phyloP scores from a whole-genome alignment of 2,113 vertebrate genomes.

The Carlito syrichta region DNA sequence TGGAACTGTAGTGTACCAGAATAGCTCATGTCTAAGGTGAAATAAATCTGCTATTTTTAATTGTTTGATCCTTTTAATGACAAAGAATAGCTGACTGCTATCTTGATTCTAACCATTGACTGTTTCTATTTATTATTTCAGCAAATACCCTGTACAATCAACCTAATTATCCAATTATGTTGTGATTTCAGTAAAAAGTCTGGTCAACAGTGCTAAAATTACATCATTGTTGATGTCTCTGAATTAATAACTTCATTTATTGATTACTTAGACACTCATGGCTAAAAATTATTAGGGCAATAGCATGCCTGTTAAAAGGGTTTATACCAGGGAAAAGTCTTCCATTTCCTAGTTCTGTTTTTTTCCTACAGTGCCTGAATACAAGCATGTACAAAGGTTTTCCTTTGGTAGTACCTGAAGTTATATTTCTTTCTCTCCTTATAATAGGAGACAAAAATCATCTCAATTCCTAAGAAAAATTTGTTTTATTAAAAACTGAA shows the following conservation, averaged over 20 bases:
- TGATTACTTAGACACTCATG: neutral
- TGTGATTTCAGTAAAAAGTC: neutral
- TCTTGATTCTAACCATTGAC: neutral
- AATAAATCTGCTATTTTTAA: neutral
- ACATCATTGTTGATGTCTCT: neutral
- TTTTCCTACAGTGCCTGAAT: neutral
- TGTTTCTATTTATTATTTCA: neutral
- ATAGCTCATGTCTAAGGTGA: neutral
- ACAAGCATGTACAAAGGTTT: neutral
- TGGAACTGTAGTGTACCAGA: neutral
- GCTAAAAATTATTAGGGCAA: neutral
- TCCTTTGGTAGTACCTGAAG: neutral
- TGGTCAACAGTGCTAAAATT: neutral
- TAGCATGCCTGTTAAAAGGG: neutral
- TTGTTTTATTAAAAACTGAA: neutral
- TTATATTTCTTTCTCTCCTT: neutral
- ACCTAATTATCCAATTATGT: neutral
- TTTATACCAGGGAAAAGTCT: neutral
- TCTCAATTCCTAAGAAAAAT: neutral
- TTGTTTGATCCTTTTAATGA: neutral
- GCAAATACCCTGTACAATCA: neutral
- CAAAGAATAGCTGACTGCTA: neutral
- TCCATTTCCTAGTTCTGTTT: neutral
- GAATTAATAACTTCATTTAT: neutral
- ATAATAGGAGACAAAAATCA: neutral